These are phyloP conservation scores for Nasua narica DNA, from an alignment of 2,797 vertebrate species.

Conservation along the genomic window DNA sequence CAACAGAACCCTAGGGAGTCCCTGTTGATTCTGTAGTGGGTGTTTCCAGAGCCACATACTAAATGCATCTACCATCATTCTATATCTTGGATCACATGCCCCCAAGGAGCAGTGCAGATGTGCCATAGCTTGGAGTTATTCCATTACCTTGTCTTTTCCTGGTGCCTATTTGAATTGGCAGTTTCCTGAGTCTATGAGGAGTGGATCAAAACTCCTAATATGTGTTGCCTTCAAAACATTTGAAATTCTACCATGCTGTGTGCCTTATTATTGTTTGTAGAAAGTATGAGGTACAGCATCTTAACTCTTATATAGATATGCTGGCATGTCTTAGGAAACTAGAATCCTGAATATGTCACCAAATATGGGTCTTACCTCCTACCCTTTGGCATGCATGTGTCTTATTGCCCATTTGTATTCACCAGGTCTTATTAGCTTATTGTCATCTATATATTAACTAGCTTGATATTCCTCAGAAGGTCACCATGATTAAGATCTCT, in stretches of 20 bases:
- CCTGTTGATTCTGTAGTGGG: neutral
- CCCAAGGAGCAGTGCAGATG: accelerated
- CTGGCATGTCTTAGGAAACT: neutral
- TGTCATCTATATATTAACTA: neutral
- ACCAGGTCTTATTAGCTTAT: neutral
- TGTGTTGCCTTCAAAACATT: neutral
- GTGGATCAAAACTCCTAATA: neutral
- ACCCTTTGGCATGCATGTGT: neutral
- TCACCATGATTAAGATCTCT: neutral
- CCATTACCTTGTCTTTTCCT: neutral
- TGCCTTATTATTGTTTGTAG: neutral
- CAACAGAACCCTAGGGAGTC: neutral
- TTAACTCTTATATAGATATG: neutral
- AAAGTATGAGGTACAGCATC: neutral
- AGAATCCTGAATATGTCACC: neutral
- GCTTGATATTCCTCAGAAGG: neutral
- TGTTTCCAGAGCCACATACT: neutral
- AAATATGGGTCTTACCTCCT: neutral
- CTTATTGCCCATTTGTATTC: neutral
- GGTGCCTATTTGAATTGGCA: neutral
- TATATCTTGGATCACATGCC: neutral
- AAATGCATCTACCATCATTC: neutral
- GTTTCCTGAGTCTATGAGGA: neutral
- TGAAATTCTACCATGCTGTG: neutral
- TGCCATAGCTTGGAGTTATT: neutral